phyloP scores from a whole-genome alignment of 2,888 invertebrate species.

The Spisula solida region DNA sequence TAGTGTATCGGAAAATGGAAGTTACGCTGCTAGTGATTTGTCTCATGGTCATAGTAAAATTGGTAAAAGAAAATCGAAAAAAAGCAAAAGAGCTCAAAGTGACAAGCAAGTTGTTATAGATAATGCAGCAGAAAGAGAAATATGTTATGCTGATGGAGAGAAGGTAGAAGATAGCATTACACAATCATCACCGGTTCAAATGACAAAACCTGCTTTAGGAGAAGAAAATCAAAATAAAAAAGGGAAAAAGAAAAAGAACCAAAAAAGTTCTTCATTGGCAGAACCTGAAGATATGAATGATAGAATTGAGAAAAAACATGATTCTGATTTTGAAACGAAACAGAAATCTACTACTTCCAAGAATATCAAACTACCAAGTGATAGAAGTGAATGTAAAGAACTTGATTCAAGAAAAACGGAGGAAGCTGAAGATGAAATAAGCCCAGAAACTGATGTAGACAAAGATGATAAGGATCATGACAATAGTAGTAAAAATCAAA shows the following conservation, averaged over 20 bases:
- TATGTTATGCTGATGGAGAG: not conserved
- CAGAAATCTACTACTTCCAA: not conserved
- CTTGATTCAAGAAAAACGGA: not conserved
- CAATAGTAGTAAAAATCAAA: not conserved
- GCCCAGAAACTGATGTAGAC: not conserved
- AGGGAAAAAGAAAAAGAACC: not conserved
- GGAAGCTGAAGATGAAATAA: slow-evolving; percentile 24
- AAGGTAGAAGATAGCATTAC: not conserved
- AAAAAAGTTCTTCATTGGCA: not conserved
- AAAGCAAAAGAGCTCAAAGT: not conserved
- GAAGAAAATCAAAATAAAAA: not conserved
- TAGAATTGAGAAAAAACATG: not conserved
- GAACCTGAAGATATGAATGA: not conserved
- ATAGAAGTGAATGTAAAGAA: slow-evolving; percentile 14
- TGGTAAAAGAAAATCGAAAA: not conserved
- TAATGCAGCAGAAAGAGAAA: not conserved
- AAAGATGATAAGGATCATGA: not conserved
- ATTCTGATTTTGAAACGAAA: not conserved
- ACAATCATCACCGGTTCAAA: not conserved
- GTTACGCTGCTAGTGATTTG: not conserved
- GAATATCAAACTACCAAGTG: not conserved
- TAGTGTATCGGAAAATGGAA: slow-evolving; percentile 3
- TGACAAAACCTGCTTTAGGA: not conserved
- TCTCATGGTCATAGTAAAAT: not conserved
- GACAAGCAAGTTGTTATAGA: not conserved